Evolutionary conservation across 1,140 invertebrate genomes (phyloP).

Genomic region (Panulirus ornatus): DNA sequence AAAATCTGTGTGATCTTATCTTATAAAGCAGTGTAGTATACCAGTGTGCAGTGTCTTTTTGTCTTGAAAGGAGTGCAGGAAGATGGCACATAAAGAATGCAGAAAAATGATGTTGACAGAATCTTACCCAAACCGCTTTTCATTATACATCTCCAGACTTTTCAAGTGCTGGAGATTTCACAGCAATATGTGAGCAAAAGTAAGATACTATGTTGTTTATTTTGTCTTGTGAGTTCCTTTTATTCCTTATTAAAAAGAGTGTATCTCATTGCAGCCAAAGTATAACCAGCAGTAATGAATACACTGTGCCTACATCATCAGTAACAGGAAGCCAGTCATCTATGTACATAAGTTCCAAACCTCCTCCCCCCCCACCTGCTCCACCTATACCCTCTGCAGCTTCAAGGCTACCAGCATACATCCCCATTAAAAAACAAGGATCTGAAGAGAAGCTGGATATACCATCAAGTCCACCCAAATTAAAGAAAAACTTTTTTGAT

Average conservation of each 20-base stretch:
- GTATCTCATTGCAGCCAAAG: neutral
- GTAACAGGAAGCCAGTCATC: neutral
- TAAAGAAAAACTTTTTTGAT: conserved; percentile 64
- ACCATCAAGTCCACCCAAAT: conserved; percentile 61
- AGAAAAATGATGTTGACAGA: too few species aligned
- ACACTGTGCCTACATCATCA: neutral
- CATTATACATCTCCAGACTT: neutral
- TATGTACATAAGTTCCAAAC: neutral
- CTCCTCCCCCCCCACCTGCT: conserved; percentile 35
- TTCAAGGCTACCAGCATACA: conserved; percentile 26
- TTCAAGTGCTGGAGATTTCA: too few species aligned
- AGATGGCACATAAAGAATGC: too few species aligned
- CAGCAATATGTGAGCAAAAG: neutral
- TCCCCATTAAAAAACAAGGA: conserved; percentile 42
- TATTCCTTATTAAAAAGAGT: too few species aligned
- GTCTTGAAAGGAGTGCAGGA: too few species aligned
- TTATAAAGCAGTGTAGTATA: too few species aligned
- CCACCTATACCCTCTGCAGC: conserved; percentile 10
- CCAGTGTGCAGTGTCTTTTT: too few species aligned
- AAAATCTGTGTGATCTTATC: too few species aligned
- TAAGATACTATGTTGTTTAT: neutral
- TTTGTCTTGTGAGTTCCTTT: too few species aligned
- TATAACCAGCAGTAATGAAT: neutral
- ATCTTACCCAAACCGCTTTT: too few species aligned
- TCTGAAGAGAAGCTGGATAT: conserved; percentile 57